Evolutionary conservation across 23 tunicate genomes (phyloP).

Genomic region (Trididemnum clinides): DNA sequence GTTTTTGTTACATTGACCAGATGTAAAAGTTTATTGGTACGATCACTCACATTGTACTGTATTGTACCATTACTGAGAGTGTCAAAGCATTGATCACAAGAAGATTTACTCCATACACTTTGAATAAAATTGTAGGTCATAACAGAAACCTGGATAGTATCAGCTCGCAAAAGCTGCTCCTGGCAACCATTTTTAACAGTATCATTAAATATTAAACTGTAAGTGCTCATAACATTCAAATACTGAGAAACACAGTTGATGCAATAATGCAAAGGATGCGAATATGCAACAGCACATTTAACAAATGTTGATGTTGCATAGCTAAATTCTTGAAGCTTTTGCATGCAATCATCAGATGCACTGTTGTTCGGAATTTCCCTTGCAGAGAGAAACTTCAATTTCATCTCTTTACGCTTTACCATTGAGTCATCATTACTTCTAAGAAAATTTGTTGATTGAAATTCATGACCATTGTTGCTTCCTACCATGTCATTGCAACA

Average conservation of each 20-base stretch:
- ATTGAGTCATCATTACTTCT: too few relatives aligned
- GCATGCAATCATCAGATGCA: too few relatives aligned
- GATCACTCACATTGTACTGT: constrained; percentile 9
- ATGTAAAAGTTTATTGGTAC: constrained; percentile 32
- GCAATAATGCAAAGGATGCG: constrained; percentile 80
- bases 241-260: constrained; percentile 61
- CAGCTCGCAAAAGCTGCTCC: constrained; percentile 70
- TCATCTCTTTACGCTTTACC: too few relatives aligned
- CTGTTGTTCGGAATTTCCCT: too few relatives aligned
- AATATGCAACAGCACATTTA: constrained; percentile 56
- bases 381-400: too few relatives aligned
- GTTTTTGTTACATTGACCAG: constrained; percentile 41
- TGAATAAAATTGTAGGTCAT: constrained; percentile 43
- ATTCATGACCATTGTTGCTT: too few relatives aligned
- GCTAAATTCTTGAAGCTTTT: constrained; percentile 38
- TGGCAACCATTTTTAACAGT: constrained; percentile 27
- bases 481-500: too few relatives aligned
- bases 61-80: constrained; percentile 37
- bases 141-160: constrained; percentile 65
- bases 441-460: too few relatives aligned
- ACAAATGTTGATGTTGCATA: constrained; percentile 59
- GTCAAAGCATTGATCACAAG: constrained; percentile 68
- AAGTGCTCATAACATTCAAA: constrained; percentile 29
- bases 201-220: constrained; percentile 23
- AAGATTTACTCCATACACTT: constrained; percentile 63